Percentiles rank a stretch among this genome's conserved stretches.
phyloP scores from a whole-genome alignment of 1,140 invertebrate genomes.

The Zaprionus lachaisei region DNA sequence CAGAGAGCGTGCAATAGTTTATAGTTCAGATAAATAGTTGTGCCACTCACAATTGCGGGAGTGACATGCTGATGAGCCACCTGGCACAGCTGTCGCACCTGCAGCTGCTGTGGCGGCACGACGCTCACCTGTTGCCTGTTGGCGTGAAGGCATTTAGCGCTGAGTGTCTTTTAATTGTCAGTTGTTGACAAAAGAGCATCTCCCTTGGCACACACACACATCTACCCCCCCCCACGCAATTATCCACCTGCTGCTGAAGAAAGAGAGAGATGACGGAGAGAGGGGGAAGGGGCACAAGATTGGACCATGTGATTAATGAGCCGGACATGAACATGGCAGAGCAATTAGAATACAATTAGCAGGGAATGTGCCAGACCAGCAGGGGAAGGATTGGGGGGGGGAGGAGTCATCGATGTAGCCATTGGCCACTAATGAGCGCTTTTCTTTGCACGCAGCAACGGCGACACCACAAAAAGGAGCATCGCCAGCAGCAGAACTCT shows the following conservation, averaged over 20 bases:
- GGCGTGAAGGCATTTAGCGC: conserved; percentile 20
- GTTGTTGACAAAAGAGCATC: conserved; percentile 47
- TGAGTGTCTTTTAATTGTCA: conserved; percentile 72
- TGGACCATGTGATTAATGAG: conserved; percentile 66
- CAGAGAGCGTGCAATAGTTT: no score
- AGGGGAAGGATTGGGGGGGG: background rate
- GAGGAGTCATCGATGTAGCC: background rate
- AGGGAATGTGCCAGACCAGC: conserved; percentile 31
- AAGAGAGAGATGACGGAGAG: background rate
- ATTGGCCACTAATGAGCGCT: conserved; percentile 64
- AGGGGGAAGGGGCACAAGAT: background rate
- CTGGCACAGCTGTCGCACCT: background rate
- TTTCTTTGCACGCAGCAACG: conserved; percentile 39
- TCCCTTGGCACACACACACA: no score
- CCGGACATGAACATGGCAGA: conserved; percentile 39
- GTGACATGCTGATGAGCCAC: background rate
- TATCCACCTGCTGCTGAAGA: background rate
- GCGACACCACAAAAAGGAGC: conserved; percentile 44
- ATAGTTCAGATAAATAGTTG: no score
- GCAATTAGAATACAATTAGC: conserved; percentile 82
- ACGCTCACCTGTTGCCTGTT: conserved; percentile 40
- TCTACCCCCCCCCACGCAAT: no score
- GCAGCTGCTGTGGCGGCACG: background rate
- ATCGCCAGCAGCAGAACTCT: background rate
- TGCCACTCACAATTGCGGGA: background rate